Evolutionary conservation across 2,888 invertebrate genomes (phyloP), one percentile per base, ranked within the genome.

Genomic region (Parapristionchus giblindavisi): DNA sequence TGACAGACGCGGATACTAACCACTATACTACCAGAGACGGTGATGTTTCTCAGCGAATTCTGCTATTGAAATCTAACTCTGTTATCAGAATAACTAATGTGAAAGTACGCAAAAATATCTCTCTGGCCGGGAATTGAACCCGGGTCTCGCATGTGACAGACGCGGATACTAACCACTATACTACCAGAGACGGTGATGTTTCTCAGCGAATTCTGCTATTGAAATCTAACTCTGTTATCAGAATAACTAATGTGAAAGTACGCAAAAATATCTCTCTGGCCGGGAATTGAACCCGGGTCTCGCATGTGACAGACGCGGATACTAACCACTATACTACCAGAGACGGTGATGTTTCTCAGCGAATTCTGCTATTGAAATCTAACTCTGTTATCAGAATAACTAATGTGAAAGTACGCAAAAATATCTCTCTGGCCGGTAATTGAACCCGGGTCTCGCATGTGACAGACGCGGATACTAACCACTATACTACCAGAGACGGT

Each of bases 251-350:
- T n/a, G n/a, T n/a, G n/a, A n/a, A n/a, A n/a, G n/a, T n/a, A n/a
- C n/a, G n/a, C n/a, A n/a, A n/a, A n/a, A n/a, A n/a, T n/a, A n/a
- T 65, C 81, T 80, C 81, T 81, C 81, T 76, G 80, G 80, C 80
- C 80, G 80, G 80, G 80, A 79, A 80, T 80, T 77, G 81, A 80
- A 80, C 80, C 81, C 81, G 80, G 80, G 80, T 80, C 80, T 80
- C 80, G 80, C 80, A 80, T 74, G 80, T 80, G 80, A 80, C 80
- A 80, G 80, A 74, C 80, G 81, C 81, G 80, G 80, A 80, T 80
- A 80, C 81, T 80, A 60, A 80, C 80, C 80, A 80, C 80, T 80
- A 80, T 82, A 80, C 80, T 80, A 80, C 78, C 79, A 24, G 56
- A 56, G 56, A 56, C 8, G 24, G n/a, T n/a, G n/a, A n/a, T n/a